Base-by-base conservation (phyloP, 2,888 invertebrate species). In the Erebia aethiops region DNA sequence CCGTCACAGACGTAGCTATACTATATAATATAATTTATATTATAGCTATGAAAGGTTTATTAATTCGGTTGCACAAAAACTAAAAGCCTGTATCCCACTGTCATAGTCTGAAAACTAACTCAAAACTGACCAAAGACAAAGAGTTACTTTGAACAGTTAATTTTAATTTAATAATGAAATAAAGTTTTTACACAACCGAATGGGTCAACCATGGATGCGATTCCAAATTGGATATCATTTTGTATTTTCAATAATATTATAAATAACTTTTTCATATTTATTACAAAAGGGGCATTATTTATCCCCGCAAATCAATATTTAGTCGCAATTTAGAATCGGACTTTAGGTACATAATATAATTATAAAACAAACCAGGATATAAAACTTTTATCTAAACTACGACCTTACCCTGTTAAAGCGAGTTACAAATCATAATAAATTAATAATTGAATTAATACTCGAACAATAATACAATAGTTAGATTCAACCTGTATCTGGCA, bases 381-480 rank as follows among this genome's bases (percentile, higher is more conserved):
- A 43, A 66, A 57, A 69, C 52, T 66, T n/a, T 46, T 66, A 35
- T 71, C 26, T 71, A 67, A 41, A 56, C 14, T 57, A 67, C 26
- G 58, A 21, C 56, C 49, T 71, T 72, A 74, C 74, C 71, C 72
- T 74, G 74, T 74, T 52, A 71, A 73, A 74, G 69, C 69, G 67
- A 67, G 49, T 72, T 70, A 67, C 21, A 62, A 70, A 69, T 60
- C 65, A 66, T 8, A 71, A 63, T 57, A 67, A 56, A 66, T 56
- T 57, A 71, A 52, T 26, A 26, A 26, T 26, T 26, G 26, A 26
- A 26, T 26, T 26, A 69, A 71, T 65, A 61, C 62, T 60, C 52
- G 16, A 69, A 67, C 51, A 72, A 26, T 67, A 70, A 14, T 58
- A 70, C 63, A 70, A 70, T 56, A 72, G 70, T 67, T 60, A 72